These are phyloP conservation scores for Drosophila cardini DNA, from an alignment of 1,140 invertebrate species.

Conservation along the genomic window DNA sequence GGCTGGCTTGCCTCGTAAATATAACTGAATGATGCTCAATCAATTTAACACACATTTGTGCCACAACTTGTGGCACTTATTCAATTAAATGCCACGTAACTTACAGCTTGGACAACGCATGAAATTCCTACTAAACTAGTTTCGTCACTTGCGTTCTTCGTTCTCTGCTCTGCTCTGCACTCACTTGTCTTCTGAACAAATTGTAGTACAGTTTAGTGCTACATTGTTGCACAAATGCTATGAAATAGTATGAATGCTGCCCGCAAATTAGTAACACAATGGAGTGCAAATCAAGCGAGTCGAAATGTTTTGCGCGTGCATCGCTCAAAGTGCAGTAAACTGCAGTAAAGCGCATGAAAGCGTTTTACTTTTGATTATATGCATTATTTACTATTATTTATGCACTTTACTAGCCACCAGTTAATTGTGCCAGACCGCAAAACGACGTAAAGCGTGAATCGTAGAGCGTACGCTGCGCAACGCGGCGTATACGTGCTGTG, in stretches of 20 bases:
- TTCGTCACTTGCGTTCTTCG: constrained; percentile 36
- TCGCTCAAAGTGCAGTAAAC: constrained; percentile 48
- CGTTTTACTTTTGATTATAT: constrained; percentile 36
- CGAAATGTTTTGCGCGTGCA: constrained; percentile 38
- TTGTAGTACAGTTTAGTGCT: constrained; percentile 31
- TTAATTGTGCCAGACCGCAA: constrained; percentile 21
- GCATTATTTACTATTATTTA: constrained; percentile 34
- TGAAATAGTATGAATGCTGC: constrained; percentile 21
- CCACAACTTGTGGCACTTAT: constrained; percentile 50
- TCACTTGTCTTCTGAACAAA: constrained; percentile 28
- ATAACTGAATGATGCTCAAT: constrained; percentile 56
- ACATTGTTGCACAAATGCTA: constrained; percentile 50
- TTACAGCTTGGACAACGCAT: constrained; percentile 5
- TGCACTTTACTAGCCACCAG: constrained; percentile 16
- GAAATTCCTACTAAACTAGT: constrained; percentile 80
- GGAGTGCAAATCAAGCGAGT: constrained; percentile 42
- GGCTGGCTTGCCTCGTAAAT: constrained; percentile 14
- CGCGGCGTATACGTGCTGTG: constrained; percentile 57
- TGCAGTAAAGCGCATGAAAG: constrained; percentile 41
- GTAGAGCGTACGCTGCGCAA: constrained; percentile 1
- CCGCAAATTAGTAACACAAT: constrained; percentile 53
- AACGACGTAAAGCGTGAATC: background rate
- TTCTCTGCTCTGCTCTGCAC: constrained; percentile 10
- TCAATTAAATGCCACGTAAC: constrained; percentile 76
- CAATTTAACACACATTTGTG: constrained; percentile 74